These are phyloP conservation scores for Sturnus vulgaris DNA, from an alignment of 2,113 vertebrate species.

Conservation along the genomic window DNA sequence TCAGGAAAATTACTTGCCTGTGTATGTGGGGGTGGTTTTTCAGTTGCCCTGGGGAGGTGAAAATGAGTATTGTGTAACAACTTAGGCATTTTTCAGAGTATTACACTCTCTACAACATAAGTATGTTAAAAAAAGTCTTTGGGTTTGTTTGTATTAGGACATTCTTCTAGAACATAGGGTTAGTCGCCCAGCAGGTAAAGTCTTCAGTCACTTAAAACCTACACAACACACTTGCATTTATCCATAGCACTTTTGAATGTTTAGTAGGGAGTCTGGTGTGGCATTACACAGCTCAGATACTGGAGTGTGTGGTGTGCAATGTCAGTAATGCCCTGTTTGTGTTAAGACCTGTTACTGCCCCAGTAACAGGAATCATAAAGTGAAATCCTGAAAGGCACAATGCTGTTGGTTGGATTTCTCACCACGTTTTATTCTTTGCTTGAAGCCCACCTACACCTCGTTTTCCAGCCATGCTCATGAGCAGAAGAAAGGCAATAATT, in stretches of 20 bases:
- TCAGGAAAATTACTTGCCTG: neutral
- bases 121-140: neutral
- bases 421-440: neutral
- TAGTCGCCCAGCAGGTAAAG: neutral
- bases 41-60: neutral
- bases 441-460: neutral
- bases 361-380: neutral
- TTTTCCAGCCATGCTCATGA: neutral
- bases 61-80: neutral
- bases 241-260: neutral
- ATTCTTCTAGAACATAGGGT: neutral
- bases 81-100: conserved; percentile 8
- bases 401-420: neutral
- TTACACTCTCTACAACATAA: neutral
- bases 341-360: neutral
- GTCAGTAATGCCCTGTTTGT: neutral
- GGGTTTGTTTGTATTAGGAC: neutral
- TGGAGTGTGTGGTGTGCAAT: neutral
- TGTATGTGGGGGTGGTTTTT: neutral
- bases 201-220: neutral
- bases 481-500: neutral
- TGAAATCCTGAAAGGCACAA: neutral
- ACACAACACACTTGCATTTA: neutral
- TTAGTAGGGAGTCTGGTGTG: neutral
- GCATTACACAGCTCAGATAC: neutral